phyloP scores from a whole-genome alignment of 2,797 vertebrate species.

The Galago senegalensis region DNA sequence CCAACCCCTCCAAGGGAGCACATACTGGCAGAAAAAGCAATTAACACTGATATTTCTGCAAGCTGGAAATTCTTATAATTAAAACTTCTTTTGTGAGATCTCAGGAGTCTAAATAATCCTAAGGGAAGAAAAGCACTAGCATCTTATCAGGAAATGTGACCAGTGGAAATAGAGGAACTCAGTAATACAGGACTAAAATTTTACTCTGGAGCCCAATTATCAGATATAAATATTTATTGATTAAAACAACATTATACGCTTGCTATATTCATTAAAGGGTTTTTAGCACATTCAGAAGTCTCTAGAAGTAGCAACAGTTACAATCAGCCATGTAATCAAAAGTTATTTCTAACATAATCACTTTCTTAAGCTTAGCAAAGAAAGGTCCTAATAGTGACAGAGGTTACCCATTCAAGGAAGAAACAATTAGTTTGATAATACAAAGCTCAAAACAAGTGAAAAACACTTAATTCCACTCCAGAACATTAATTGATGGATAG shows the following conservation, averaged over 20 bases:
- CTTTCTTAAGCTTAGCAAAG: constrained; percentile 6
- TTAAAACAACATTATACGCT: constrained; percentile 63
- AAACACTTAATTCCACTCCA: not conserved
- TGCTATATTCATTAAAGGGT: constrained; percentile 9
- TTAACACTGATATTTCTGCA: constrained; percentile 70
- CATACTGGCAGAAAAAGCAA: constrained; percentile 59
- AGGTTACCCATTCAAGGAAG: not conserved
- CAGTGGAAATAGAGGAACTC: constrained; percentile 15
- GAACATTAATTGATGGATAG: not conserved
- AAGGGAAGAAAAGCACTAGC: not conserved
- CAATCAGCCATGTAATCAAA: not conserved
- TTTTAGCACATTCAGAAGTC: constrained; percentile 43
- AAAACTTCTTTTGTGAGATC: constrained; percentile 72
- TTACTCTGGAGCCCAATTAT: constrained; percentile 58
- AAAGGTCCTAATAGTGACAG: not conserved
- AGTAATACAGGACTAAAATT: not conserved
- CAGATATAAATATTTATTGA: constrained; percentile 69
- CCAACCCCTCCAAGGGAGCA: not conserved
- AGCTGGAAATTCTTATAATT: constrained; percentile 75
- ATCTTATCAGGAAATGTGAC: constrained; percentile 41
- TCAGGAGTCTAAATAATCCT: constrained; percentile 65
- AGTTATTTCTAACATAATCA: constrained; percentile 24
- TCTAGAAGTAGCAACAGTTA: constrained; percentile 48
- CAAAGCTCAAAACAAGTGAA: not conserved
- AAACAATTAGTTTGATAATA: not conserved